These are phyloP conservation scores for Cyprinodon variegatus DNA, from an alignment of 2,113 vertebrate species.

Conservation along the genomic window DNA sequence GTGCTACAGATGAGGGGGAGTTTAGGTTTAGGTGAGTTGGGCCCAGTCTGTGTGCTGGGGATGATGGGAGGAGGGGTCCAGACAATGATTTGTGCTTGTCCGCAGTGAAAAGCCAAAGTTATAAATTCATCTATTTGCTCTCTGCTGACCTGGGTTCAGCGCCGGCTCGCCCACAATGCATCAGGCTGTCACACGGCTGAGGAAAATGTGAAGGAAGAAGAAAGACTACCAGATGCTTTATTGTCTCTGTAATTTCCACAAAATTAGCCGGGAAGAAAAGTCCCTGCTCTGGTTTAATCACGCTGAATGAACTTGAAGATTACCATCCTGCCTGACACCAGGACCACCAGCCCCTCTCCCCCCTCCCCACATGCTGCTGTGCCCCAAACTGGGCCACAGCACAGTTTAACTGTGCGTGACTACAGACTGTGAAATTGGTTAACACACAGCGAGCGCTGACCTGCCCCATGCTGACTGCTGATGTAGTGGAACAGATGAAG, in stretches of 20 bases:
- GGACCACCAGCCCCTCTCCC: constrained; percentile 10
- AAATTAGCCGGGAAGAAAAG: constrained; percentile 98
- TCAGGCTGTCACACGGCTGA: constrained; percentile 96
- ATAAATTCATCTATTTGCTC: constrained; percentile 99
- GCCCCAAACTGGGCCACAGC: constrained; percentile 84
- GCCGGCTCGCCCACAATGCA: constrained; percentile 91
- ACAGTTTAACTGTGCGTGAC: constrained; percentile 96
- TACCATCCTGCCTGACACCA: constrained; percentile 80
- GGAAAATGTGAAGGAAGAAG: constrained; percentile 90
- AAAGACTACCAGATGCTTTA: constrained; percentile 99
- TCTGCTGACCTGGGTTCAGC: constrained; percentile 92
- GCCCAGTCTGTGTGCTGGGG: constrained; percentile 87
- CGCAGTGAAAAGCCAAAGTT: constrained; percentile 91
- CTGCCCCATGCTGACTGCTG: constrained; percentile 67
- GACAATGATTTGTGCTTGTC: constrained; percentile 84
- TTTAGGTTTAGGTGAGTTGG: constrained; percentile 52
- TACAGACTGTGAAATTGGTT: constrained; percentile 65
- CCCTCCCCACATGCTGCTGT: not conserved
- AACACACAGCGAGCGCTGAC: constrained; percentile 56
- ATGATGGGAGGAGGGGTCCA: constrained; percentile 72
- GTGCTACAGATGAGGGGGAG: constrained; percentile 43
- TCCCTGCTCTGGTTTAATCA: constrained; percentile 90
- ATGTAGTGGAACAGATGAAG: constrained; percentile 78
- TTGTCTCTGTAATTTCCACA: constrained; percentile 98
- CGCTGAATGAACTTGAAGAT: constrained; percentile 97